Evolutionary conservation across 1,140 invertebrate species (phyloP).

Genomic region (Apolygus lucorum): DNA sequence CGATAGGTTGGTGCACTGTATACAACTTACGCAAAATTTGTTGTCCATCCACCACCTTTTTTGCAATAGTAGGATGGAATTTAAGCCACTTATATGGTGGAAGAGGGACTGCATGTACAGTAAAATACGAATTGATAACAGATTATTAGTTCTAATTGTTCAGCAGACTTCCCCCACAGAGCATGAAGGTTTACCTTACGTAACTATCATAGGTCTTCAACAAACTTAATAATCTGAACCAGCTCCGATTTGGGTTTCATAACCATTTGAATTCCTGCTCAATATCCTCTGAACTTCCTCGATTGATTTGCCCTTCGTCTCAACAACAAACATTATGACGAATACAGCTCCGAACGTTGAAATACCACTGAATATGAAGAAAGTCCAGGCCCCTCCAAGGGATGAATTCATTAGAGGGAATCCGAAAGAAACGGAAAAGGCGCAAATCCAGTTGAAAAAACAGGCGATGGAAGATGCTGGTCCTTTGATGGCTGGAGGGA

Average conservation of each 20-base stretch:
- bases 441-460: constrained; percentile 67
- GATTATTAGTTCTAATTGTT: no score
- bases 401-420: constrained; percentile 51
- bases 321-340: constrained; percentile 69
- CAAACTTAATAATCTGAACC: no score
- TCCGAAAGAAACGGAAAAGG: constrained; percentile 71
- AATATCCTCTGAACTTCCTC: constrained; percentile 69
- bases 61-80: no score
- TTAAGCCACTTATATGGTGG: no score
- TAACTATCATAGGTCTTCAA: no score
- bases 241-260: background rate
- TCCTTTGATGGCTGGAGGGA: constrained; percentile 64
- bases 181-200: no score
- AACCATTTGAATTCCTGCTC: constrained; percentile 32
- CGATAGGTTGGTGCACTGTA: no score
- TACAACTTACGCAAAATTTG: no score
- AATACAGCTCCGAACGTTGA: constrained; percentile 61
- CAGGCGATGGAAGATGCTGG: constrained; percentile 63
- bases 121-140: no score
- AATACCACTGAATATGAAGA: constrained; percentile 70
- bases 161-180: no score
- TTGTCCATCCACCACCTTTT: no score
- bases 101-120: no score
- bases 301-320: constrained; percentile 81
- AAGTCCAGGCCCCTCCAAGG: constrained; percentile 55